Percentiles rank a stretch among this genome's conserved stretches.
phyloP scores from a whole-genome alignment of 2,113 vertebrate genomes.

The Toxostoma redivivum region DNA sequence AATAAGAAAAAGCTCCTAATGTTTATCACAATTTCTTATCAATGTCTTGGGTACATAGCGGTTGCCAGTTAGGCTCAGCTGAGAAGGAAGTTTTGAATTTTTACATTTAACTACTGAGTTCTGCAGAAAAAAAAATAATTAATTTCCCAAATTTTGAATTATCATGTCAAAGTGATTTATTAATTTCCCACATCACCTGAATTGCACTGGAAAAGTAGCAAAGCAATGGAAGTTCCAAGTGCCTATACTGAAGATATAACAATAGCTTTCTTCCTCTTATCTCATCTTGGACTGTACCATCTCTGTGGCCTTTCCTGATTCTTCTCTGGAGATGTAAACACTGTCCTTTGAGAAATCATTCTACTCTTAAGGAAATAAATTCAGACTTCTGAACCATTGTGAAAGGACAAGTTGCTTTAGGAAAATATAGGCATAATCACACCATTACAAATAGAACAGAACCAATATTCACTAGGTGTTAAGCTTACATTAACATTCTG shows the following conservation, averaged over 20 bases:
- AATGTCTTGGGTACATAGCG: fast-evolving
- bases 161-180: not conserved
- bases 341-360: not conserved
- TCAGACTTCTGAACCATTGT: not conserved
- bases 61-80: not conserved
- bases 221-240: not conserved
- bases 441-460: not conserved
- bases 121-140: not conserved
- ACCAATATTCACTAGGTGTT: not conserved
- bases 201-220: not conserved
- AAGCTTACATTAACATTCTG: not conserved
- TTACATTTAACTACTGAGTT: not conserved
- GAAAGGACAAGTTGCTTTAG: not conserved
- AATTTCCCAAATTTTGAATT: not conserved
- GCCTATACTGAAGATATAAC: not conserved
- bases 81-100: not conserved
- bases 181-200: not conserved
- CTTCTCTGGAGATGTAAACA: not conserved
- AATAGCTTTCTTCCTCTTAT: not conserved
- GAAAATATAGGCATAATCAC: not conserved
- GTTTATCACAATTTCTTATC: not conserved
- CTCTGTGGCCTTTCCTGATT: not conserved
- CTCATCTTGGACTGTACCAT: not conserved
- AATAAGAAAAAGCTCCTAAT: not conserved
- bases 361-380: not conserved